phyloP scores from a whole-genome alignment of 2,113 vertebrate species.

The Leptodactylus fuscus region DNA sequence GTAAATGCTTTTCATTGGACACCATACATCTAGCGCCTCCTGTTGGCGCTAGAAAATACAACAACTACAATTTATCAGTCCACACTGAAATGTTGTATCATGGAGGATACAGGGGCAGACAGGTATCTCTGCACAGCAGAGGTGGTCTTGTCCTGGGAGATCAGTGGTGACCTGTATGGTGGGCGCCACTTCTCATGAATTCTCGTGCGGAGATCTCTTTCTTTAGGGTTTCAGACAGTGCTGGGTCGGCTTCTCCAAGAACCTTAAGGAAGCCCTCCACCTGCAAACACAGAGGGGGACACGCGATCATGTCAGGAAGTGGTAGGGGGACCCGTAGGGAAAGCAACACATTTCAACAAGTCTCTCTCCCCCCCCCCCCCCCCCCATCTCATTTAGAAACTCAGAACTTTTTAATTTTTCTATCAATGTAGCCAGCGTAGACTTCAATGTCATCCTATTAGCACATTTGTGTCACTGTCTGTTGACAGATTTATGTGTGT shows the following conservation, averaged over 20 bases:
- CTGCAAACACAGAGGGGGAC: constrained; percentile 71
- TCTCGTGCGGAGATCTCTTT: constrained; percentile 57
- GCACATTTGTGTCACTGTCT: too few relatives aligned
- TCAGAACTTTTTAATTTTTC: too few relatives aligned
- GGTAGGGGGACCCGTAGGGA: neutral
- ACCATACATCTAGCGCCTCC: neutral
- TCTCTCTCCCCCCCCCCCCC: too few relatives aligned
- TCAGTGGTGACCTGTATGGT: accelerated
- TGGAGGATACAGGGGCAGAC: too few relatives aligned
- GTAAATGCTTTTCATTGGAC: neutral
- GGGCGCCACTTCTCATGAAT: neutral
- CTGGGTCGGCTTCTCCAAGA: constrained; percentile 81
- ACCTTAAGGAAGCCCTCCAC: constrained; percentile 82
- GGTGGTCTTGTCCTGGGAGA: too few relatives aligned
- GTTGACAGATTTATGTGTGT: too few relatives aligned
- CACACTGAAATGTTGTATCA: neutral
- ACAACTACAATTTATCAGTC: neutral
- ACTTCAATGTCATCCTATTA: too few relatives aligned
- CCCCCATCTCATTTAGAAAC: too few relatives aligned
- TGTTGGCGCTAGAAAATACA: neutral
- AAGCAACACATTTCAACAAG: too few relatives aligned
- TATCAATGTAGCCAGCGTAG: too few relatives aligned
- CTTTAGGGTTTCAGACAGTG: constrained; percentile 78
- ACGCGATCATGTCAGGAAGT: neutral
- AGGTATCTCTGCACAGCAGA: too few relatives aligned